Percentiles rank a stretch among this genome's conserved stretches.
Evolutionary conservation across 2,797 vertebrate species (phyloP).

Genomic region (Cyclura pinguis): DNA sequence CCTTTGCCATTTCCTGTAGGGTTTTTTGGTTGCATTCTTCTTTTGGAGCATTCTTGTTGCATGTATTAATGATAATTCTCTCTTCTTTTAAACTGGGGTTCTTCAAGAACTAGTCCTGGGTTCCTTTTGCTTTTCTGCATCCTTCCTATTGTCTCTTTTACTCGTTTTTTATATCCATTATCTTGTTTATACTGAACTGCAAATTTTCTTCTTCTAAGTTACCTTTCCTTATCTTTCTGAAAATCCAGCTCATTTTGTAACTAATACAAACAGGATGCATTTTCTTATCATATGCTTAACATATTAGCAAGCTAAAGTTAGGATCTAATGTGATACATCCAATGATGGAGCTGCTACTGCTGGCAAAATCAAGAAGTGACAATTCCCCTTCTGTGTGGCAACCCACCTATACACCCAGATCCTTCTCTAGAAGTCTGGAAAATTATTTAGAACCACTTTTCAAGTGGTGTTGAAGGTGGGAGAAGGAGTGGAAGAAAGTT

Average conservation of each 20-base stretch:
- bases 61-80: not conserved
- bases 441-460: too few species aligned
- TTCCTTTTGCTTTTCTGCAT: not conserved
- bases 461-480: too few species aligned
- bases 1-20: not conserved
- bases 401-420: too few species aligned
- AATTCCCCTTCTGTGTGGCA: too few species aligned
- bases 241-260: not conserved
- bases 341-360: too few species aligned
- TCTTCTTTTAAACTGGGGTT: not conserved
- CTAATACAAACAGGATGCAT: not conserved
- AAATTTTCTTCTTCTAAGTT: not conserved
- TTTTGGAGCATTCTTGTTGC: not conserved
- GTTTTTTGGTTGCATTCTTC: not conserved
- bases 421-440: too few species aligned
- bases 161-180: not conserved
- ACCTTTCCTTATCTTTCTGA: not conserved
- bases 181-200: not conserved
- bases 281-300: not conserved
- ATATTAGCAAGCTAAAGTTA: not conserved
- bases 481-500: too few species aligned
- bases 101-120: not conserved
- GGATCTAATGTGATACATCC: too few species aligned
- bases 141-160: not conserved
- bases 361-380: too few species aligned